Evolutionary conservation across 2,888 invertebrate species (phyloP).

Genomic region (Caenorhabditis angaria): DNA sequence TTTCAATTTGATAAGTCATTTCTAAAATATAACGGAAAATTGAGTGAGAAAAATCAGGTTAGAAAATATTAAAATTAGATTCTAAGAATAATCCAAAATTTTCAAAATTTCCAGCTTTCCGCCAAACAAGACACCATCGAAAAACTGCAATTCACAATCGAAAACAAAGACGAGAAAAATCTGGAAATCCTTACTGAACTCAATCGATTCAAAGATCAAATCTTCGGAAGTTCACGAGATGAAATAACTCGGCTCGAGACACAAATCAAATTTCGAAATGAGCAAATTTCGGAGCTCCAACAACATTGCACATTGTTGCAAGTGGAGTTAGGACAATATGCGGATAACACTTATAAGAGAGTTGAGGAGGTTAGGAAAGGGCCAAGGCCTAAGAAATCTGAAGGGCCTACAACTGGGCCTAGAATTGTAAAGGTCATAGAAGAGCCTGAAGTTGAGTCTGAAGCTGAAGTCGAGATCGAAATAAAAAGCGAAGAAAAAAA

Average conservation of each 20-base stretch:
- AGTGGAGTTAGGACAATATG: slow-evolving; percentile 46
- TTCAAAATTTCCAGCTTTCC: not conserved
- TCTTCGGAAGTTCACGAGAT: slow-evolving; percentile 55
- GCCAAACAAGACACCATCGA: slow-evolving; percentile 12
- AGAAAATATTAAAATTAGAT: too few relatives aligned
- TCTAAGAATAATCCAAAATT: too few relatives aligned
- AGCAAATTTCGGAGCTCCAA: slow-evolving; percentile 64
- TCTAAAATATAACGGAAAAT: too few relatives aligned
- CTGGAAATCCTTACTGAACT: slow-evolving; percentile 39
- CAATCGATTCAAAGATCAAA: slow-evolving; percentile 44
- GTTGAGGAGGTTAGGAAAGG: slow-evolving; percentile 1
- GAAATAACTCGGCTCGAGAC: slow-evolving; percentile 57
- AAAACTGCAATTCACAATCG: slow-evolving; percentile 28
- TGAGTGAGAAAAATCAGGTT: too few relatives aligned
- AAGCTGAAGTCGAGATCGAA: slow-evolving; percentile 4
- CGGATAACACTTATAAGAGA: slow-evolving; percentile 22
- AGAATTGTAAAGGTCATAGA: slow-evolving; percentile 2
- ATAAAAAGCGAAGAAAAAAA: slow-evolving; percentile 11
- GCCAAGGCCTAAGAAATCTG: slow-evolving; percentile 16
- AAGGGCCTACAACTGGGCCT: slow-evolving; percentile 1
- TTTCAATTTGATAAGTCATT: too few relatives aligned
- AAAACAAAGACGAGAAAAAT: slow-evolving; percentile 41
- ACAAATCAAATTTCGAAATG: slow-evolving; percentile 65
- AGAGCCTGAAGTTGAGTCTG: not conserved
- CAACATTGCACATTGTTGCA: slow-evolving; percentile 66